Evolutionary conservation across 2,888 invertebrate species (phyloP), one percentile per base, ranked within the genome.

Genomic region (Pecten maximus): DNA sequence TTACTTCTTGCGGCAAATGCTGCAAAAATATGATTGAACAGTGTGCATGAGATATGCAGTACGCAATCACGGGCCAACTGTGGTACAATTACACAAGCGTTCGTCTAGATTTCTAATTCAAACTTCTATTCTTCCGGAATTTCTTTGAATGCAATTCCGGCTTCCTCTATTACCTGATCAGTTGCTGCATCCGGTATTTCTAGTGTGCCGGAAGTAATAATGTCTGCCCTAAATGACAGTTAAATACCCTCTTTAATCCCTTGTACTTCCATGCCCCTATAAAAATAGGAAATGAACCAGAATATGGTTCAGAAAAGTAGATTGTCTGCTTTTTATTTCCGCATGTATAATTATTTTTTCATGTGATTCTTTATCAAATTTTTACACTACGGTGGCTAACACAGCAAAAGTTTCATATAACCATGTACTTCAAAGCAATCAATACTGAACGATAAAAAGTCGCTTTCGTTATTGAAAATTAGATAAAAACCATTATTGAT

Each of bases 131-230:
- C 28, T 60, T 88, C 60, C 44, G 39, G 40, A 89, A 88, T 89
- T 89, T 86, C 86, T 74, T 40, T 86, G 16, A 74, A 50, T 74
- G 86, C 74, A 40, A 74, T 40, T 35, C 89, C 74, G 50, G 40
- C 35, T 48, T 48, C 40, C 15, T 60, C 54, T 88, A 54, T 88
- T 60, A 88, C 19, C 35, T 88, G 60, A 88, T 88, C 60, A 60
- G 60, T 74, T 74, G 28, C 35, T 35, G 10, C 74, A 74, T 74
- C 74, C 74, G 74, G 74, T 54, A 74, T 74, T 74, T 74, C 10
- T 35, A 74, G 35, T 35, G 74, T 74, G 74, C 74, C 74, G 74
- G 74, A 74, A 74, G 74, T 35, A 74, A 74, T 74, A 74, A 74
- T 74, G 74, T 74, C 74, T 74, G 74, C 28, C 74, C 28, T 23